These are phyloP conservation scores for Lumbricus terrestris DNA, from an alignment of 2,888 invertebrate genomes.

Conservation along the genomic window DNA sequence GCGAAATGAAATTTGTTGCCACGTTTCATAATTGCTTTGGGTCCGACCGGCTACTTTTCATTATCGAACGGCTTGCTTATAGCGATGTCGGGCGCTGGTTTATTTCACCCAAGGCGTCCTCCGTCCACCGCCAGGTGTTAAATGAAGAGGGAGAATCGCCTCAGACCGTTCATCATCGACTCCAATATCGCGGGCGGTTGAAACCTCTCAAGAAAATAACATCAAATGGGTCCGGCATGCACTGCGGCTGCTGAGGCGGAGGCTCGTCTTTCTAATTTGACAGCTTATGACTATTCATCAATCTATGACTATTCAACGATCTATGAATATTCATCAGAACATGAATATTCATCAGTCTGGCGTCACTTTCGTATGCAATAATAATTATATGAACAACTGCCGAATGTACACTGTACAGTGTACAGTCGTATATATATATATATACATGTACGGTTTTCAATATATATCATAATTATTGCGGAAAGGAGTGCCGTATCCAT, in stretches of 20 bases:
- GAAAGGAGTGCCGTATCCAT: too few species aligned
- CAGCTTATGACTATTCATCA: background rate
- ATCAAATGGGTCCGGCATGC: background rate
- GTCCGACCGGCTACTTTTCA: constrained; percentile 15
- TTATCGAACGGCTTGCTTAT: constrained; percentile 6
- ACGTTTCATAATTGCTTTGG: constrained; percentile 6
- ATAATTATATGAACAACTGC: too few species aligned
- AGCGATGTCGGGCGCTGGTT: constrained; percentile 6
- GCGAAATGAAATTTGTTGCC: constrained; percentile 13
- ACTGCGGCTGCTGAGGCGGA: too few species aligned
- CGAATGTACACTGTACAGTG: too few species aligned
- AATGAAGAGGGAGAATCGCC: constrained; percentile 9
- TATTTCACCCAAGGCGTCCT: constrained; percentile 9
- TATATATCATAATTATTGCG: too few species aligned
- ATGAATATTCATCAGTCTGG: too few species aligned
- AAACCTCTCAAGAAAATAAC: constrained; percentile 3
- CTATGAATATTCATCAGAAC: too few species aligned
- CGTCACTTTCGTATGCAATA: too few species aligned
- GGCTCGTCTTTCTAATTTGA: background rate
- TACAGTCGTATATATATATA: too few species aligned
- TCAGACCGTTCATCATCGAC: background rate
- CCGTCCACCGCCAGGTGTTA: constrained; percentile 10
- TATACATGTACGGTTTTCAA: too few species aligned
- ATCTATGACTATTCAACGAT: background rate
- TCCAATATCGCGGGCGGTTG: background rate